Evolutionary conservation across 2,113 vertebrate genomes (phyloP), one percentile per base, ranked within the genome.

Genomic region (Anarrhichthys ocellatus): DNA sequence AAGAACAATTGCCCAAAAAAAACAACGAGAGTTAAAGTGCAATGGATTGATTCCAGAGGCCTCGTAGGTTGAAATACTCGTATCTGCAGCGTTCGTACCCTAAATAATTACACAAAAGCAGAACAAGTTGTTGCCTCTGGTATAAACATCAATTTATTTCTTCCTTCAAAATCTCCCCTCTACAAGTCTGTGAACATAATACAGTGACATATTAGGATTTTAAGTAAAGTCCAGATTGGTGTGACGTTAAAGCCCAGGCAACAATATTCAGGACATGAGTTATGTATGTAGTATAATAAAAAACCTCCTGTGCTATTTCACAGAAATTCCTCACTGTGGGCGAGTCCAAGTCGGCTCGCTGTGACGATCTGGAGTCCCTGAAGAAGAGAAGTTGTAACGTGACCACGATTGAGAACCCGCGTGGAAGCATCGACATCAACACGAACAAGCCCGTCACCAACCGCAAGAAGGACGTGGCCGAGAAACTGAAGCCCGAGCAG

Each of bases 311-410:
- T 50, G 10, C 22, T 20, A 0, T 85, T 78, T 66, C 78, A 2
- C 85, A 96, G 97, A 78, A 65, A 0, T 98, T 98, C 82, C 95
- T 99, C 81, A 94, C 95, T 73, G 95, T 95, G 86, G 98, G 98
- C 0, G 96, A 98, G 85, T 96, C 98, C 44, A 99, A 97, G 22
- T 98, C 98, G 7, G 96, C 97, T 3, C 96, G 97, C 7, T 99
- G 98, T 64, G 97, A 99, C 87, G 98, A 98, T 52, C 91, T 98
- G 56, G 94, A 96, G 87, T 95, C 96, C 27, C 93, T 99, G 50
- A 95, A 93, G 80, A 96, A 94, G 78, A 97, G 96, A 81, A 95
- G 95, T 0, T 99, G 98, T 61, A 46, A 61, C 5, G 1, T 24
- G 4, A 11, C 87, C 17, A 94, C 95, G 40, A 97, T 97, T 20